Evolutionary conservation across 35 echinoderm and acorn worm genomes (phyloP).

Genomic region (Stichopus chloronotus): DNA sequence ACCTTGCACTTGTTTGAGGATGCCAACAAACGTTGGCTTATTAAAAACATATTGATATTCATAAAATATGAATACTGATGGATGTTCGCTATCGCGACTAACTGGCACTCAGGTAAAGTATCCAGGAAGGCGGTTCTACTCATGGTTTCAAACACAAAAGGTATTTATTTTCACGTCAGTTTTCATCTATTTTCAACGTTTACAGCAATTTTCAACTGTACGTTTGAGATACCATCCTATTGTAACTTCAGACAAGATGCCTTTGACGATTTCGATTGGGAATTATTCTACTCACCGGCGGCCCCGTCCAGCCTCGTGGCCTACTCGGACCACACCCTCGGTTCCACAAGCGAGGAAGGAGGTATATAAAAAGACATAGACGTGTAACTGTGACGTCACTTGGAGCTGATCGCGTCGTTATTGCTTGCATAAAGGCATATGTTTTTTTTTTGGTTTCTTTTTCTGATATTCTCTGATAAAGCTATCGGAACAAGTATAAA

Average conservation of each 20-base stretch:
- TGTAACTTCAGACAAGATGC: constrained; percentile 41
- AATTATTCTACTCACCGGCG: not conserved
- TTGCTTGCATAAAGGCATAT: not conserved
- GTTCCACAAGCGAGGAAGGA: constrained; percentile 29
- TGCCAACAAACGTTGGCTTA: no score
- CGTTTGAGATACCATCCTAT: not conserved
- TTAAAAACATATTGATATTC: no score
- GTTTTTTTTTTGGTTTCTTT: not conserved
- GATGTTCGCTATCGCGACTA: no score
- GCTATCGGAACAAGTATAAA: not conserved
- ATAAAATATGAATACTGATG: no score
- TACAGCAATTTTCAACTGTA: constrained; percentile 39
- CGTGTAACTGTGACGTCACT: not conserved
- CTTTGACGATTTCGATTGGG: constrained; percentile 49
- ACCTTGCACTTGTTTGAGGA: no score
- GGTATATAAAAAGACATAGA: not conserved
- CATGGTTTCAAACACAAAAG: no score
- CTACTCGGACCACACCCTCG: constrained; percentile 18
- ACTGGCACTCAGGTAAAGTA: no score
- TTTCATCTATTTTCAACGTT: not conserved
- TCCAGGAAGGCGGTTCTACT: no score
- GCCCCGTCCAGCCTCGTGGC: not conserved
- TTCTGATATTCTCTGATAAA: not conserved
- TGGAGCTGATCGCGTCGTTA: not conserved
- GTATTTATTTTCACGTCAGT: no score